These are phyloP conservation scores for Protonemura montana DNA, from an alignment of 2,888 invertebrate genomes.

Conservation along the genomic window DNA sequence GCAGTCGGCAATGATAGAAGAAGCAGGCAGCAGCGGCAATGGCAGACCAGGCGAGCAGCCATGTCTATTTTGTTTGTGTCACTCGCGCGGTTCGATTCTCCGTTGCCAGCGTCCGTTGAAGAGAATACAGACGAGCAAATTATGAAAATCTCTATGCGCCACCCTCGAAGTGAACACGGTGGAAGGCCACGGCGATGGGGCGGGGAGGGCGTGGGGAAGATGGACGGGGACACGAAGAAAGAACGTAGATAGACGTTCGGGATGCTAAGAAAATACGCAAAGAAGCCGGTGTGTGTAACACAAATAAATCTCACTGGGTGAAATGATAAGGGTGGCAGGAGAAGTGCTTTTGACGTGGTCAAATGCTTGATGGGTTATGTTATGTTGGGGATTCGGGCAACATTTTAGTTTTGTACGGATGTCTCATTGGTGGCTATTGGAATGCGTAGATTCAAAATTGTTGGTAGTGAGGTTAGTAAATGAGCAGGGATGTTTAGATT, in stretches of 20 bases:
- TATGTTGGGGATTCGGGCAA: not conserved
- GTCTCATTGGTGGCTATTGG: not conserved
- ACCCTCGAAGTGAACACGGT: slow-evolving; percentile 36
- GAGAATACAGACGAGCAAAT: slow-evolving; percentile 69
- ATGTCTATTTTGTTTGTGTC: slow-evolving; percentile 50
- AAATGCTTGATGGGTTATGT: not conserved
- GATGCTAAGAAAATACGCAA: slow-evolving; percentile 32
- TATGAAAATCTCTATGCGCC: slow-evolving; percentile 64
- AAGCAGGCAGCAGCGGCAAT: not conserved
- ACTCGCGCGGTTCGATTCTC: slow-evolving; percentile 46
- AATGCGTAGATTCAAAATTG: too few species aligned
- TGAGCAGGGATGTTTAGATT: too few species aligned
- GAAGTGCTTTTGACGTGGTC: slow-evolving; percentile 1
- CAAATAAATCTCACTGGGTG: slow-evolving; percentile 56
- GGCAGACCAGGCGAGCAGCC: slow-evolving; percentile 15
- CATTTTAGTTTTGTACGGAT: not conserved
- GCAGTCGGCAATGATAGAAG: not conserved
- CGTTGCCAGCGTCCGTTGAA: slow-evolving; percentile 53
- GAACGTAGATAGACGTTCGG: slow-evolving; percentile 25
- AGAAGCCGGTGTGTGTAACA: slow-evolving; percentile 47
- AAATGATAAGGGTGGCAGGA: slow-evolving; percentile 24
- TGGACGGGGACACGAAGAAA: slow-evolving; percentile 56
- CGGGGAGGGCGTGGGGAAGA: slow-evolving; percentile 41
- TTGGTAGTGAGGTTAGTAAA: too few species aligned
- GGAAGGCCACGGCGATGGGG: slow-evolving; percentile 25